Evolutionary conservation across 2,888 invertebrate genomes (phyloP).

Genomic region (Machimus atricapillus): DNA sequence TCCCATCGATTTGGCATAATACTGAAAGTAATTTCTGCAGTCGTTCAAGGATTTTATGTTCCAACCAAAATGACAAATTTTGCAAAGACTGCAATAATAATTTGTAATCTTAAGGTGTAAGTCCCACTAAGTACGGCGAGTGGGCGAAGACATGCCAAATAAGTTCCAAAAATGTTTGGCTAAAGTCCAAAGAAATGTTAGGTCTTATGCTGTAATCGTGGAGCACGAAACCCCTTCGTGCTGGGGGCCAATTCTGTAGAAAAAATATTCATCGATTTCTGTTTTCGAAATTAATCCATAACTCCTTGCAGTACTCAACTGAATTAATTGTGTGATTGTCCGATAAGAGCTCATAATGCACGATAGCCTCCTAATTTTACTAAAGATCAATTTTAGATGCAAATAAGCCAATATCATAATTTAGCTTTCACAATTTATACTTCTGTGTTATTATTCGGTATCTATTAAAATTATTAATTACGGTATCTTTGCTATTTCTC

Average conservation of each 20-base stretch:
- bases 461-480: neutral
- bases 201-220: neutral
- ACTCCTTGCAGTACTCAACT: neutral
- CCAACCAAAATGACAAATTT: neutral
- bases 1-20: neutral
- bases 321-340: neutral
- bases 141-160: neutral
- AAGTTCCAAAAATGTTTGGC: neutral
- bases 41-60: neutral
- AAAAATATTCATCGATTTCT: neutral
- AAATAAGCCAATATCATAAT: neutral
- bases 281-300: neutral
- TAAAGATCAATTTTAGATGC: neutral
- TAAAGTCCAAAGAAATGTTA: neutral
- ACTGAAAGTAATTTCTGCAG: neutral
- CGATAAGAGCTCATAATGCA: neutral
- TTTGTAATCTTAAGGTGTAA: neutral
- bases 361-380: neutral
- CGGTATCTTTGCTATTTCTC: neutral
- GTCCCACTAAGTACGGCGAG: neutral
- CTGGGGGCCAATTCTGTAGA: neutral
- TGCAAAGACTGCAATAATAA: neutral
- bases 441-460: neutral
- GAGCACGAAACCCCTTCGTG: neutral
- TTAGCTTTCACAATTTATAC: neutral